These are phyloP conservation scores for Felis chaus DNA, from an alignment of 2,113 vertebrate species.

Conservation along the genomic window DNA sequence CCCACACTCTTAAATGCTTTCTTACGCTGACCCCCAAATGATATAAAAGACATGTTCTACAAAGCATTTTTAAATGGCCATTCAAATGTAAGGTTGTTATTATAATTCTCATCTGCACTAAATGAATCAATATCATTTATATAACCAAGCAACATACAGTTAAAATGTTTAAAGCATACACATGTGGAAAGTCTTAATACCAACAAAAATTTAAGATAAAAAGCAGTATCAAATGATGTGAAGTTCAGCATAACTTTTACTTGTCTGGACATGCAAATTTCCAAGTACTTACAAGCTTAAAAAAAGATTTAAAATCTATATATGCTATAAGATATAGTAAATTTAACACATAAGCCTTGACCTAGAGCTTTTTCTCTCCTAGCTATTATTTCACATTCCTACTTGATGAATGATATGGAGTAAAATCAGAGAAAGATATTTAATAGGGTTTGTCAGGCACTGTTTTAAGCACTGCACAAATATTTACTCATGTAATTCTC, in stretches of 20 bases:
- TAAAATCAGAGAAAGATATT: conserved; percentile 16
- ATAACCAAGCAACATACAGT: neutral
- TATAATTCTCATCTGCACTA: neutral
- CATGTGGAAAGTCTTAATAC: neutral
- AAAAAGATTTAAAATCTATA: conserved; percentile 23
- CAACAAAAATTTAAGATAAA: neutral
- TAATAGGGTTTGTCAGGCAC: neutral
- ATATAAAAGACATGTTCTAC: conserved; percentile 6
- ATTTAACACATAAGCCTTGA: neutral
- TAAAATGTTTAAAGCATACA: conserved; percentile 7
- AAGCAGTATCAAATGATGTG: neutral
- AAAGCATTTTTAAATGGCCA: neutral
- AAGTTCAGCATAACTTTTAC: conserved; percentile 6
- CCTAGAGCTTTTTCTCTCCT: neutral
- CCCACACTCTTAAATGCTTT: neutral
- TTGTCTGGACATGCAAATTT: neutral
- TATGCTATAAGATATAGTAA: neutral
- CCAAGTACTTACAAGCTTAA: neutral
- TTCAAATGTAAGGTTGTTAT: neutral
- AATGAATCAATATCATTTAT: neutral
- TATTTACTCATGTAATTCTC: neutral
- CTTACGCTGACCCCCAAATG: neutral
- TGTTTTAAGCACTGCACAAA: conserved; percentile 20
- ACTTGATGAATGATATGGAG: neutral
- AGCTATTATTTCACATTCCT: neutral